These are phyloP conservation scores for Popillia japonica DNA, from an alignment of 1,140 invertebrate genomes.

Conservation along the genomic window DNA sequence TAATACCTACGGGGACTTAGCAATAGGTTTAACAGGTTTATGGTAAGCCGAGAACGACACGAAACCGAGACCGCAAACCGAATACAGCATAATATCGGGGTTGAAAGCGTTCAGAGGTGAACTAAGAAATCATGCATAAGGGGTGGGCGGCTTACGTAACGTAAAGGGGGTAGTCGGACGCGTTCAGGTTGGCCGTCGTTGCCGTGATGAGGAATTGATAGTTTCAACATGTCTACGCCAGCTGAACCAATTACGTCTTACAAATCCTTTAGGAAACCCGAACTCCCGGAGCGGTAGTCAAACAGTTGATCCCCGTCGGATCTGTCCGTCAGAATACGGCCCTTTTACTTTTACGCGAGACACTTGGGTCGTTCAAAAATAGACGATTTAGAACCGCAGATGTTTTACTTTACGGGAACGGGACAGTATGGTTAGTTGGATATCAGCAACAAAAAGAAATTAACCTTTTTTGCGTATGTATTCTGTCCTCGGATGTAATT, in stretches of 20 bases:
- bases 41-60: constrained; percentile 32
- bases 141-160: background rate
- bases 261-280: constrained; percentile 55
- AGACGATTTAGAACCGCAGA: constrained; percentile 18
- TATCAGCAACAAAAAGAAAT: constrained; percentile 6
- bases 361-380: background rate
- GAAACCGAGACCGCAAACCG: constrained; percentile 24
- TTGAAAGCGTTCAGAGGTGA: constrained; percentile 33
- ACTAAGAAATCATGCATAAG: constrained; percentile 35
- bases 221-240: constrained; percentile 60
- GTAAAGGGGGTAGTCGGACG: constrained; percentile 4
- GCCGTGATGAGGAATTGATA: constrained; percentile 62
- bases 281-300: constrained; percentile 50
- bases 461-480: background rate
- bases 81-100: constrained; percentile 27
- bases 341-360: background rate
- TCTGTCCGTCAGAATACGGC: background rate
- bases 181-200: constrained; percentile 49
- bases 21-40: constrained; percentile 29
- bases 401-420: background rate
- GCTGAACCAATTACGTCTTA: constrained; percentile 63
- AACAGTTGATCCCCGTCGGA: constrained; percentile 50
- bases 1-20: constrained; percentile 28
- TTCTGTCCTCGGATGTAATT: too few relatives aligned
- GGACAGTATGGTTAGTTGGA: background rate